Percentiles rank a stretch among this genome's conserved stretches.
Conservation (phyloP, 2,888 invertebrate species). For the Euphydryas editha region DNA sequence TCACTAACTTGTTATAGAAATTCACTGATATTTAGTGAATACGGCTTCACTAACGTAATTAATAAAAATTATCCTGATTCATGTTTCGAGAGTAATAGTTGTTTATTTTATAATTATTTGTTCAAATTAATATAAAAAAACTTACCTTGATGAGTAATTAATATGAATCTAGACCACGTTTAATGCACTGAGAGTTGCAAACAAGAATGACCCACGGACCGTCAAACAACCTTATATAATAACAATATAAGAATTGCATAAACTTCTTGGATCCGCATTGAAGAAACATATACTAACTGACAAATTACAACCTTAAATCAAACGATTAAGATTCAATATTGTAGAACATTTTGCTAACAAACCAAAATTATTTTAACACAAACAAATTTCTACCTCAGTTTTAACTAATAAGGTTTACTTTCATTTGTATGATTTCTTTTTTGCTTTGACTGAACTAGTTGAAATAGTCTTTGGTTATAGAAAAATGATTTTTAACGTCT, state of each 20-base stretch:
- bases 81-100: no score
- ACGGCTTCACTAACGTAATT: no score
- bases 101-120: conserved; percentile 6
- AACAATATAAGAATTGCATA: conserved; percentile 82
- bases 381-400: conserved; percentile 41
- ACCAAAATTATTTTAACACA: neutral
- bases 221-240: conserved; percentile 77
- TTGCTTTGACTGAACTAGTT: conserved; percentile 12
- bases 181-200: conserved; percentile 69
- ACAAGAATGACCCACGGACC: conserved; percentile 61
- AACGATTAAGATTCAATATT: conserved; percentile 39
- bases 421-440: conserved; percentile 7
- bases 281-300: conserved; percentile 44
- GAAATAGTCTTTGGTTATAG: conserved; percentile 34
- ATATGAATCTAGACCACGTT: conserved; percentile 51
- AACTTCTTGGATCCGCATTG: conserved; percentile 68
- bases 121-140: conserved; percentile 12
- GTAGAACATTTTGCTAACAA: neutral
- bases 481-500: conserved; percentile 44
- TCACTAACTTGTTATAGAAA: no score
- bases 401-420: conserved; percentile 14
- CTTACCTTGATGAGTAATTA: conserved; percentile 32
- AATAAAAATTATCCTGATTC: no score
- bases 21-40: no score
- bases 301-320: conserved; percentile 34